phyloP scores from a whole-genome alignment of 2,113 vertebrate genomes.

The Petromus typicus region DNA sequence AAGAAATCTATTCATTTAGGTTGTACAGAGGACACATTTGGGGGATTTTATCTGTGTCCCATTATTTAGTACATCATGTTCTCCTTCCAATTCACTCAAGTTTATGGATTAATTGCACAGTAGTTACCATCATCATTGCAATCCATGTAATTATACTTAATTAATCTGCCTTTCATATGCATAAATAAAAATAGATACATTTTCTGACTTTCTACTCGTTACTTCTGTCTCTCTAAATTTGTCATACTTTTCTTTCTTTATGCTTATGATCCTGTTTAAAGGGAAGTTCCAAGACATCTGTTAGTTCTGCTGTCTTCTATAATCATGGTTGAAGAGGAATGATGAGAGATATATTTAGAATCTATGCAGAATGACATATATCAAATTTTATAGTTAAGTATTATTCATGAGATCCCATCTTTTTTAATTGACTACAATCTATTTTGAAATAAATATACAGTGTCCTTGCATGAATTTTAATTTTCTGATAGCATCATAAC shows the following conservation, averaged over 20 bases:
- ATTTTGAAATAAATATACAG: background rate
- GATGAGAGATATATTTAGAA: background rate
- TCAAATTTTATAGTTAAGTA: background rate
- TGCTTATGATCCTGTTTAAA: constrained; percentile 32
- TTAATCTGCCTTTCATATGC: constrained; percentile 56
- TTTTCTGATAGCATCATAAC: background rate
- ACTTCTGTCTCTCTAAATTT: background rate
- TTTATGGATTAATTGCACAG: constrained; percentile 35
- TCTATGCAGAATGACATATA: background rate
- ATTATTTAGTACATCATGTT: background rate
- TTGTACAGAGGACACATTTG: background rate
- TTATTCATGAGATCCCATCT: background rate
- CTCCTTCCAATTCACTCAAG: background rate
- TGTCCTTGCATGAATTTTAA: background rate
- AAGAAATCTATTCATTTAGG: background rate
- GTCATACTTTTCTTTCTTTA: background rate
- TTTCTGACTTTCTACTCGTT: constrained; percentile 14
- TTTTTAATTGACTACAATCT: background rate
- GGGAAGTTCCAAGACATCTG: background rate
- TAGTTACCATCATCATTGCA: background rate
- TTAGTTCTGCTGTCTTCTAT: background rate
- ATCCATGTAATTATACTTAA: constrained; percentile 39
- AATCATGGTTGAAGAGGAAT: background rate
- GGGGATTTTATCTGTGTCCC: background rate
- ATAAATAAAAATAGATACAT: constrained; percentile 25